Base-by-base conservation (phyloP, 2,113 vertebrate species). In the Sakesphorus luctuosus region DNA sequence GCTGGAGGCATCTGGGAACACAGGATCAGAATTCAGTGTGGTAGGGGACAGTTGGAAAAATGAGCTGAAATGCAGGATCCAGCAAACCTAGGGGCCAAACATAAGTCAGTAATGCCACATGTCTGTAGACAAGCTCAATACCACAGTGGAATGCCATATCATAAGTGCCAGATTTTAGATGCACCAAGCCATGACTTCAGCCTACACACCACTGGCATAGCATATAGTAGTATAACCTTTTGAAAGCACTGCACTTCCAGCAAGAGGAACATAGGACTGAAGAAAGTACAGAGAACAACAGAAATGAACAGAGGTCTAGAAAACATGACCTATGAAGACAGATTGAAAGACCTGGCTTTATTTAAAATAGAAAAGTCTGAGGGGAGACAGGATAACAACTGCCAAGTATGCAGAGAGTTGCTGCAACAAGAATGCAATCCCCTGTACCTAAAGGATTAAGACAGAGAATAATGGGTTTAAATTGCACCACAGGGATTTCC, bases 191-290 rank as follows among this genome's bases (percentile, higher is more conserved):
- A 20, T 33, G 44, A 15, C 53, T 90, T 83, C 53, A 68, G 13
- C 21, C 68, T 53, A 26, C 36, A n/a, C 9, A 40, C 28, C 47
- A 26, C 35, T 58, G 58, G 35, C 26, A 23, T 15, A 23, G 9
- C 28, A 21, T 7, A 18, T 6, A 49, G 33, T 11, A n/a, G 6
- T n/a, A 31, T 10, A 36, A 63, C 2, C 49, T 78, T 19, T 44
- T 50, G 55, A 55, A 46, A 85, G 8, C 26, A 26, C 29, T 66
- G 25, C 43, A 23, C 13, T 74, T 47, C 26, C 29, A 74, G 43
- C 84, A 72, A 55, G 43, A 59, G 26, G 29, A 89, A 40, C 17
- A 16, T 0, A 0, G 23, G 5, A 74, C 19, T 18, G 13, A 6
- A 62, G 28, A 36, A 88, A 43, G 25, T 35, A 58, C 20, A 88